A percentile compares a stretch with the other conserved stretches of the same genome.
phyloP scores from a whole-genome alignment of 2,888 invertebrate genomes.

The Reticulitermes lucifugus region DNA sequence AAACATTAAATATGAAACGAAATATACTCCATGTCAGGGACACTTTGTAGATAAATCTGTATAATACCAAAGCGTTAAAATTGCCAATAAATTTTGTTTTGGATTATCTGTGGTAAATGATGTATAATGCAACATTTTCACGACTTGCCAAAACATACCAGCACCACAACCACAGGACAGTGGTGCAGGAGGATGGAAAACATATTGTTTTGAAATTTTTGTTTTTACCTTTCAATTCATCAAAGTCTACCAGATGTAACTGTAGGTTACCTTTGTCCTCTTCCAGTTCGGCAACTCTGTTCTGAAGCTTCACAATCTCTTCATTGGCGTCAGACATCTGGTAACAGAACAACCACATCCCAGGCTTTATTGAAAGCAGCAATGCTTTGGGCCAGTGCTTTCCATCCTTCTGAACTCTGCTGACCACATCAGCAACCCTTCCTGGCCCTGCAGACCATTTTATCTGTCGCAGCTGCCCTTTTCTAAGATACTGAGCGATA shows the following conservation, averaged over 20 bases:
- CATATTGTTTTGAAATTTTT: constrained; percentile 14
- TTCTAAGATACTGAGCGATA: too few species aligned
- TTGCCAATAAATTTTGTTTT: too few species aligned
- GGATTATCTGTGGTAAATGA: neutral
- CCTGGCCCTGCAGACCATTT: too few species aligned
- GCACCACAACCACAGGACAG: constrained; percentile 33
- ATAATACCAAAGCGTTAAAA: too few species aligned
- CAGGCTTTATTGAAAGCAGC: neutral
- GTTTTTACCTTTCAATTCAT: constrained; percentile 73
- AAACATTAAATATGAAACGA: too few species aligned
- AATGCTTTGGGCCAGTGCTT: too few species aligned
- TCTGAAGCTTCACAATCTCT: constrained; percentile 63
- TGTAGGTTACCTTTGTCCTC: constrained; percentile 94
- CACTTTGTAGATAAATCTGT: too few species aligned
- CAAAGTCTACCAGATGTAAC: constrained; percentile 84
- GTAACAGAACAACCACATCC: neutral
- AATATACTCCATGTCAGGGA: too few species aligned
- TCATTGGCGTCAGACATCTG: constrained; percentile 53
- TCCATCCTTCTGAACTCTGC: too few species aligned
- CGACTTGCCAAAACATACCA: neutral
- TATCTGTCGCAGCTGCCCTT: too few species aligned
- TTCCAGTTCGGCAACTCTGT: constrained; percentile 85
- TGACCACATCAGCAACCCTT: too few species aligned
- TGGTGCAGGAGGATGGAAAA: constrained; percentile 13
- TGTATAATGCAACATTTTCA: neutral